Evolutionary conservation across 1,140 invertebrate species (phyloP), one percentile per base, ranked within the genome.

Genomic region (Oncopodura yosiiana): DNA sequence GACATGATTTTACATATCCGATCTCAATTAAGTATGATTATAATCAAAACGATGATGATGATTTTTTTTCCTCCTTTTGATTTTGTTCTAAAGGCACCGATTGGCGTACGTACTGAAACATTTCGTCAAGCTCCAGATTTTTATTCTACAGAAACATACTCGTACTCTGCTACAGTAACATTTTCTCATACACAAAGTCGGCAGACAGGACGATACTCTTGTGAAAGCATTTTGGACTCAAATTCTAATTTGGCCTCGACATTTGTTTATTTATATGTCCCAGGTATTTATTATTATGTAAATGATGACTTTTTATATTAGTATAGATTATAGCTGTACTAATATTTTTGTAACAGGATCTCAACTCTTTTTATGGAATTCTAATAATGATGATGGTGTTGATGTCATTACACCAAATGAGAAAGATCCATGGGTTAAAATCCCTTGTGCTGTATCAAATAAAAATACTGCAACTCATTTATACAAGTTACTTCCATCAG

Each of bases 141-240:
- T 29, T 37, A 48, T 27, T 24, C 48, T 18, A 27, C 30, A 2
- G 29, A 9, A 19, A 60, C 30, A 5, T 60, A 60, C 23, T 4
- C 29, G 1, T 60, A 36, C 26, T 16, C 26, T 19, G 58, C 41
- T 3, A 27, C 51, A 3, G 52, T 60, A 2, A 34, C 55, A 26
- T 60, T 60, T 21, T 39, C 58, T 4, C 58, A 60, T 27, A 55
- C 58, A 24, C 39, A 6, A 5, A 32, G 36, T 18, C 37, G 43
- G 36, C 58, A 60, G 45, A 49, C 50, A 19, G 58, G 58, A 16
- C 54, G 41, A 14, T 60, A 60, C 27, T 45, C 58, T 45, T 60
- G 58, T 27, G 3, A 54, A 41, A 39, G 52, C 3, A 37, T 60
- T 36, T n/a, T 44, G 18, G 14, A 39, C 5, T 39, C 56, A 3